phyloP scores from a whole-genome alignment of 2,797 vertebrate species.

The Pteropus rufus region DNA sequence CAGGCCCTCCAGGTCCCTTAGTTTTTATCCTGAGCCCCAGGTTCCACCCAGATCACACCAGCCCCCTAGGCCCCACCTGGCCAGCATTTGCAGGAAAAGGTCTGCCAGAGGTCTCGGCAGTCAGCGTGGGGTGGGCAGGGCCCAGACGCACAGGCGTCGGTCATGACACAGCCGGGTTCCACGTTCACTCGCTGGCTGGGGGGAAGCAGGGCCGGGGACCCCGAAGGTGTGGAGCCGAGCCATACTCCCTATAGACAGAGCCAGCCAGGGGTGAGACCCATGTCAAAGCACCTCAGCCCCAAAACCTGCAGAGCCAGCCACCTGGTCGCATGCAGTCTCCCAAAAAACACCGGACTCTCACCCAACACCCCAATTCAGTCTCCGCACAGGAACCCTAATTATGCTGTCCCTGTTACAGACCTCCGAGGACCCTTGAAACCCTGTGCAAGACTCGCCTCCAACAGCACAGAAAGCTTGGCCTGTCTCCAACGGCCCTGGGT shows the following conservation, averaged over 20 bases:
- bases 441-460: neutral
- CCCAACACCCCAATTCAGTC: neutral
- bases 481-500: neutral
- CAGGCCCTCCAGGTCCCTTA: neutral
- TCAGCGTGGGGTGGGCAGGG: slow-evolving; percentile 91
- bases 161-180: slow-evolving; percentile 91
- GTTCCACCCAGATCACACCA: neutral
- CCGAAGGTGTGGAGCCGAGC: slow-evolving; percentile 88
- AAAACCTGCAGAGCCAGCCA: neutral
- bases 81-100: slow-evolving; percentile 90
- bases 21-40: neutral
- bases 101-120: slow-evolving; percentile 94
- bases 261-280: slow-evolving; percentile 37
- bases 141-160: slow-evolving; percentile 89
- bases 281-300: neutral
- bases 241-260: slow-evolving; percentile 89
- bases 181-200: slow-evolving; percentile 90
- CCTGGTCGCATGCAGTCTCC: neutral
- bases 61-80: slow-evolving; percentile 85
- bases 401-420: neutral
- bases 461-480: neutral
- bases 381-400: neutral
- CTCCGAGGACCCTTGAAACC: neutral
- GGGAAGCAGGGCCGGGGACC: slow-evolving; percentile 86
- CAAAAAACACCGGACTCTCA: neutral